Conservation (phyloP, 2,113 vertebrate genomes). For the Nipponia nippon region DNA sequence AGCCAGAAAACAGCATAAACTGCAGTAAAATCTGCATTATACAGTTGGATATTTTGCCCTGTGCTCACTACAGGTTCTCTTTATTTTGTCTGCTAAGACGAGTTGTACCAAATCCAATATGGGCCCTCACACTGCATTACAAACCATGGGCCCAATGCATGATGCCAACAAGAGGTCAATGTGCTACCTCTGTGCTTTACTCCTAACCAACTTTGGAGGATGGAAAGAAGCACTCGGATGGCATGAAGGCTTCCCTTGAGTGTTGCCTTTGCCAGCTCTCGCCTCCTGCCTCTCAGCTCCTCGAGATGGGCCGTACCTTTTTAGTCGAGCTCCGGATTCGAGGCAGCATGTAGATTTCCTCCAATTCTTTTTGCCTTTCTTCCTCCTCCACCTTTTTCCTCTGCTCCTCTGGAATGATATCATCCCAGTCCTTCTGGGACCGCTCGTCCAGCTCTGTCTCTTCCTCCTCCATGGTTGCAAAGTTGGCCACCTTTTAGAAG, state of each 20-base stretch:
- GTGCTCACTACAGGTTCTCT: background rate
- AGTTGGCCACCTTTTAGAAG: slow-evolving; percentile 91
- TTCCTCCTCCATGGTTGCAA: slow-evolving; percentile 93
- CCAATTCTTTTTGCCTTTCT: slow-evolving; percentile 92
- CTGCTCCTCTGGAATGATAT: slow-evolving; percentile 95
- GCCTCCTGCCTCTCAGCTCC: background rate
- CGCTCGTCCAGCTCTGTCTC: slow-evolving; percentile 83
- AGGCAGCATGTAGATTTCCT: slow-evolving; percentile 96
- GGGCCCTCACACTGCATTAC: background rate
- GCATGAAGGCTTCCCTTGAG: background rate
- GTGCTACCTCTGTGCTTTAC: background rate
- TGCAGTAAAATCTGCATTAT: background rate
- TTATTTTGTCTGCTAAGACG: background rate
- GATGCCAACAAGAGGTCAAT: background rate
- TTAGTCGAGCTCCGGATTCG: slow-evolving; percentile 95
- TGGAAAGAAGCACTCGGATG: background rate
- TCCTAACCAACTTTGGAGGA: background rate
- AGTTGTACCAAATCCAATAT: accelerated
- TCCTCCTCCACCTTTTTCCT: slow-evolving; percentile 91
- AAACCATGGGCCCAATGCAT: background rate
- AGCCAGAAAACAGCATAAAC: background rate
- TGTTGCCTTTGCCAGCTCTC: background rate
- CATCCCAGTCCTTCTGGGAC: slow-evolving; percentile 86
- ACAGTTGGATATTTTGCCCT: background rate
- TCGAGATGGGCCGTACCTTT: slow-evolving; percentile 72